These are phyloP conservation scores for Porites divaricata DNA, from an alignment of 92 coral and sea anemone genomes.

Conservation along the genomic window DNA sequence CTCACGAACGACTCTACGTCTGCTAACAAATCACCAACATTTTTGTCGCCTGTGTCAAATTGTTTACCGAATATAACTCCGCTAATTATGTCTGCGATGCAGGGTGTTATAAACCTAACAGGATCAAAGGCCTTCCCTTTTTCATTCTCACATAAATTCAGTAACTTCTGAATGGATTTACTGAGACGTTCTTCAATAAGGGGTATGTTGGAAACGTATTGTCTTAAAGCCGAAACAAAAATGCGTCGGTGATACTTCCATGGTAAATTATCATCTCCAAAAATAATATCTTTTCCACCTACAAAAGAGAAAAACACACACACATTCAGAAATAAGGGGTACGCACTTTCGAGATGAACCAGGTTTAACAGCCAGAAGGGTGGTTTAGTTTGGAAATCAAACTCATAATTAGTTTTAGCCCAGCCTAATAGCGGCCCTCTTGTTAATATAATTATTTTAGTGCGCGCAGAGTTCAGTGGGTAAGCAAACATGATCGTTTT, in stretches of 20 bases:
- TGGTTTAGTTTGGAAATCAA: no score
- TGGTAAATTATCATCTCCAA: neutral
- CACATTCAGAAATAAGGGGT: no score
- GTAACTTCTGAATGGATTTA: neutral
- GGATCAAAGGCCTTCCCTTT: neutral
- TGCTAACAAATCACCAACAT: neutral
- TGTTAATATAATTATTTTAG: no score
- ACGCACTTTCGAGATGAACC: no score
- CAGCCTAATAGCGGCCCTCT: no score
- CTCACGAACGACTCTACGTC: neutral
- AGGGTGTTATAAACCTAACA: neutral
- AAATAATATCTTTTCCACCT: no score
- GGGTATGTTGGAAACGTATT: conserved; percentile 5
- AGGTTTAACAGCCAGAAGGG: no score
- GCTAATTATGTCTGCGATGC: conserved; percentile 5
- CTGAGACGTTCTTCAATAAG: neutral
- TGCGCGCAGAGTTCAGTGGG: no score
- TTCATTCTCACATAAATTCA: neutral
- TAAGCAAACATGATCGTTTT: no score
- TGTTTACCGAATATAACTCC: neutral
- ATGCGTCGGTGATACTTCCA: conserved; percentile 3
- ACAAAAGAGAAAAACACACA: no score
- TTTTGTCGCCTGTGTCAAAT: neutral
- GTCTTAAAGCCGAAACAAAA: neutral
- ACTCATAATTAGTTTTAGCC: no score